Conservation (phyloP, 2,113 vertebrate genomes). For the Vulpes ferrilata region DNA sequence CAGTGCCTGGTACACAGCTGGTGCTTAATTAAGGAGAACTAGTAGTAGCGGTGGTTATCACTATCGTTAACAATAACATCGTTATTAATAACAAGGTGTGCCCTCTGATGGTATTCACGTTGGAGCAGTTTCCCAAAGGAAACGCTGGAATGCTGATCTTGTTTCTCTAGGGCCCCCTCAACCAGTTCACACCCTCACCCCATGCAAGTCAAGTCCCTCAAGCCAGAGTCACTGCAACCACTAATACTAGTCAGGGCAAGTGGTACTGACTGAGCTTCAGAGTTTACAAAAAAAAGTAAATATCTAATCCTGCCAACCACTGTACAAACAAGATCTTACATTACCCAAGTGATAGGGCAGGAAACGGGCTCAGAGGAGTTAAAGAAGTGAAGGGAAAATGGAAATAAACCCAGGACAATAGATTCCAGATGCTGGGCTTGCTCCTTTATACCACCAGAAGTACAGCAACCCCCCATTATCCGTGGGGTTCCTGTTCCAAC, state of each 20-base stretch:
- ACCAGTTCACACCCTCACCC: background rate
- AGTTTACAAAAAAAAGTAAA: background rate
- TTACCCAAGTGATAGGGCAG: background rate
- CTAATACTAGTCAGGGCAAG: background rate
- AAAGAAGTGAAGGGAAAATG: conserved; percentile 43
- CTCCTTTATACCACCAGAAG: background rate
- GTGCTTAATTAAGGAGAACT: background rate
- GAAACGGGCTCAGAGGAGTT: background rate
- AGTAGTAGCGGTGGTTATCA: background rate
- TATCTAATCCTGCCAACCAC: background rate
- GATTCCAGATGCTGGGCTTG: background rate
- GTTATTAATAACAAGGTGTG: background rate
- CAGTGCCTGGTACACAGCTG: background rate
- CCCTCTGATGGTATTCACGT: background rate
- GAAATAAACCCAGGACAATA: background rate
- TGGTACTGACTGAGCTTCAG: background rate
- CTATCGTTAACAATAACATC: background rate
- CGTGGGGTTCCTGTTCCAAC: background rate
- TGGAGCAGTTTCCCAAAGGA: background rate
- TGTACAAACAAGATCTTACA: background rate
- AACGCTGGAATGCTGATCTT: background rate
- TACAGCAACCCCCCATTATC: background rate
- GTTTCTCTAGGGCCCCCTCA: background rate
- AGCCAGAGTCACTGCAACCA: background rate
- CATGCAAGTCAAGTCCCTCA: background rate